Conservation (phyloP, 2,888 invertebrate species). For the Ctenicera cuprea region DNA sequence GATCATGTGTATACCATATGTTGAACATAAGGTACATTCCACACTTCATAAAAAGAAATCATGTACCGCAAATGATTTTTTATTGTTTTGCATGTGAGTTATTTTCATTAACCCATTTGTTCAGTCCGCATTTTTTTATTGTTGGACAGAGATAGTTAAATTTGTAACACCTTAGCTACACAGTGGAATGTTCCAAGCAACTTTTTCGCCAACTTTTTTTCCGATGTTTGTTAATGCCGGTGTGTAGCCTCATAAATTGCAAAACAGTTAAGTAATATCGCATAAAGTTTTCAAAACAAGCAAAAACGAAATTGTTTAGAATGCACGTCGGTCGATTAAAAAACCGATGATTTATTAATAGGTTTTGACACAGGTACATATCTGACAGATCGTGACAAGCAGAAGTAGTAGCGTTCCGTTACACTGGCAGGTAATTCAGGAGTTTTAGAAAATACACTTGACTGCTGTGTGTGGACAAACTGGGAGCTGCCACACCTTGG, state of each 20-base stretch:
- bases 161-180: too few species aligned
- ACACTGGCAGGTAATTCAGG: conserved; percentile 45
- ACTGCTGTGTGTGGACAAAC: conserved; percentile 54
- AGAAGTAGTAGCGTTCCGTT: conserved; percentile 51
- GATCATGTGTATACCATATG: conserved; percentile 32
- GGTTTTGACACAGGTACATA: conserved; percentile 51
- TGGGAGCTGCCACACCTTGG: conserved; percentile 56
- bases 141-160: too few species aligned
- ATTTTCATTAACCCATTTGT: too few species aligned
- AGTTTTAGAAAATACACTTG: conserved; percentile 52
- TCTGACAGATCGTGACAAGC: conserved; percentile 55
- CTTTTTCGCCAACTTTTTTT: neutral
- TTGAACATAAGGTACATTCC: conserved; percentile 30
- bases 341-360: conserved; percentile 54
- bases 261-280: conserved; percentile 8
- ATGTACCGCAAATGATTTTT: neutral
- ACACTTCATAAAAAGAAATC: conserved; percentile 15
- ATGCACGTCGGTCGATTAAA: conserved; percentile 27
- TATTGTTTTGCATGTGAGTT: neutral
- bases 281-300: conserved; percentile 28
- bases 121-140: neutral
- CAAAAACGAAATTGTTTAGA: conserved; percentile 37
- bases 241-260: neutral
- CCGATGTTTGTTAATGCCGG: neutral
- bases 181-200: too few species aligned